Percentiles rank a stretch among this genome's conserved stretches.
These are phyloP conservation scores for Pectinophora gossypiella DNA, from an alignment of 1,140 invertebrate genomes.

Conservation along the genomic window DNA sequence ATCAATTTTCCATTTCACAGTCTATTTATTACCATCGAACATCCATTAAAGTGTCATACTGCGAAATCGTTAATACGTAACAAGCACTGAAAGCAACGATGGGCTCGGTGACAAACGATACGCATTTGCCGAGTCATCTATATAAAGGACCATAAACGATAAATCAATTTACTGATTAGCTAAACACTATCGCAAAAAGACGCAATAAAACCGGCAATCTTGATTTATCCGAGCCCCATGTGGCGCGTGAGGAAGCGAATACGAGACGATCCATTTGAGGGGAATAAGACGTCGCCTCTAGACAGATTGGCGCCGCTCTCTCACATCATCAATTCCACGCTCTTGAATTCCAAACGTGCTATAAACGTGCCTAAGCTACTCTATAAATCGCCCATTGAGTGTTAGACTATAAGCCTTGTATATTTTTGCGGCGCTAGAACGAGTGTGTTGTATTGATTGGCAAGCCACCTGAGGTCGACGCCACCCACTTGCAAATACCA, in stretches of 20 bases:
- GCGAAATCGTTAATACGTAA: neutral
- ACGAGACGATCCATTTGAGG: neutral
- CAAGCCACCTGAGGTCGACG: conserved; percentile 23
- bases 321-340: neutral
- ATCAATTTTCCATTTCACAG: too few relatives aligned
- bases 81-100: neutral
- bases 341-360: neutral
- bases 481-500: conserved; percentile 34
- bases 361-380: neutral
- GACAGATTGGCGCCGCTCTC: neutral
- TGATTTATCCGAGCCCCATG: neutral
- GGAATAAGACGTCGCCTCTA: neutral
- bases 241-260: neutral
- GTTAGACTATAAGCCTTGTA: neutral
- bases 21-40: neutral
- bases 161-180: conserved; percentile 1
- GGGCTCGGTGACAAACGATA: neutral
- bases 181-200: neutral
- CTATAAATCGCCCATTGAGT: too few relatives aligned
- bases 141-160: neutral
- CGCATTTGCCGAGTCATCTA: neutral
- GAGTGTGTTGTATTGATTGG: conserved; percentile 35
- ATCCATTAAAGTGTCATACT: neutral
- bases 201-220: neutral
- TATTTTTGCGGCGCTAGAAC: conserved; percentile 7